Evolutionary conservation across 2,797 vertebrate genomes (phyloP), one percentile per base, ranked within the genome.

Genomic region (Spatula clypeata): DNA sequence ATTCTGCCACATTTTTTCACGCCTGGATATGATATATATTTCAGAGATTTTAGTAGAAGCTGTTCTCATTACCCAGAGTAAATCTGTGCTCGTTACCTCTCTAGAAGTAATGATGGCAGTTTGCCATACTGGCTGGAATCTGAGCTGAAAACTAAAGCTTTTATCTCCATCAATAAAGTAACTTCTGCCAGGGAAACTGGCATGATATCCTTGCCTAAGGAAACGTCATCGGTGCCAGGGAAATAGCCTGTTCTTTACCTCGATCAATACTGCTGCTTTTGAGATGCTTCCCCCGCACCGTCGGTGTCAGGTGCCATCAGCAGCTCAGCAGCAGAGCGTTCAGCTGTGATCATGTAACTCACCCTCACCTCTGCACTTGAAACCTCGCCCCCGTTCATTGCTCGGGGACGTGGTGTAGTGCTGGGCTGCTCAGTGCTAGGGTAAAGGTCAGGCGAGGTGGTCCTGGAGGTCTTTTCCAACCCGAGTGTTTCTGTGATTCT

Each of bases 141-240:
- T 90, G 73, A 81, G 17, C 21, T 62, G 47, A 76, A 96, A 88
- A 3, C 1, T 29, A 79, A 79, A 75, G n/a, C n/a, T 92, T 88
- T 75, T 72, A 20, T n/a, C 62, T 92, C 62, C 12, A 65, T 66
- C 62, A 81, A 24, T 79, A 65, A 90, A 42, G 24, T 57, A 80
- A 84, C 3, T 83, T 19, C 26, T 86, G 47, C 11, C 34, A 86
- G 20, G 32, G 32, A 55, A 73, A 66, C 29, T 44, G 36, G 13
- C 69, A 31, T 31, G 42, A 36, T 61, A 53, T 5, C 13, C 51
- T 54, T 32, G 58, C 72, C 47, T 27, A 42, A 79, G 26, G 31
- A 84, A 85, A 24, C 21, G 79, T 1, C 19, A 67, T 14, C 38
- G 73, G 19, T 5, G 16, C 36, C 24, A 91, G 67, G 42, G 45